These are phyloP conservation scores for Triplophysa yarkandensis DNA, from an alignment of 2,797 vertebrate genomes.

Conservation along the genomic window DNA sequence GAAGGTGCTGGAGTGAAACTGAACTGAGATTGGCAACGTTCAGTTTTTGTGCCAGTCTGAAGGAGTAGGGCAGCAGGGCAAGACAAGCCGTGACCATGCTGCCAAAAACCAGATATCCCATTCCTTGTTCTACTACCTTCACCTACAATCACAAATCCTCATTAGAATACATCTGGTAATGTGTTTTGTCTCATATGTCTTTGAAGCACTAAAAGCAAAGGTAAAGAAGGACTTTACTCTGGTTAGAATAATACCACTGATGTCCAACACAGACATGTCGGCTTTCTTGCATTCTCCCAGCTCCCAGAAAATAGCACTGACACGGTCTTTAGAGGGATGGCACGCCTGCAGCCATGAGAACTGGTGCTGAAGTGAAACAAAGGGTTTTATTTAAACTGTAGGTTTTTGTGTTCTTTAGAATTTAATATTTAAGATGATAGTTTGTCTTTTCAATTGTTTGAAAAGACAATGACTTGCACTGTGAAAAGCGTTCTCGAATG, in stretches of 20 bases:
- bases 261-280: slow-evolving; percentile 97
- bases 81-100: slow-evolving; percentile 83
- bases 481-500: background rate
- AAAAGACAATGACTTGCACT: background rate
- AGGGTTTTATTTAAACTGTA: background rate
- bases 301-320: slow-evolving; percentile 97
- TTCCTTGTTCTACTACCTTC: slow-evolving; percentile 88
- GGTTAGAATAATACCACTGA: slow-evolving; percentile 95
- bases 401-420: too few species aligned
- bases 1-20: slow-evolving; percentile 75
- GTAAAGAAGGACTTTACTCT: slow-evolving; percentile 74
- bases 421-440: too few species aligned
- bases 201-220: slow-evolving; percentile 1
- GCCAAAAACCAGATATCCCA: slow-evolving; percentile 90
- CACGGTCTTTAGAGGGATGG: slow-evolving; percentile 89
- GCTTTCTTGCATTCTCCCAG: slow-evolving; percentile 95
- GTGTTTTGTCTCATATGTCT: too few species aligned
- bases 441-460: too few species aligned
- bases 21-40: slow-evolving; percentile 78
- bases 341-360: slow-evolving; percentile 93
- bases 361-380: slow-evolving; percentile 79
- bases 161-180: too few species aligned
- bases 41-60: slow-evolving; percentile 82
- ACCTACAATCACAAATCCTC: slow-evolving; percentile 75
- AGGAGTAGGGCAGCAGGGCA: slow-evolving; percentile 85